Evolutionary conservation across 2,888 invertebrate genomes (phyloP), one percentile per base, ranked within the genome.

Genomic region (Oscheius sp.): DNA sequence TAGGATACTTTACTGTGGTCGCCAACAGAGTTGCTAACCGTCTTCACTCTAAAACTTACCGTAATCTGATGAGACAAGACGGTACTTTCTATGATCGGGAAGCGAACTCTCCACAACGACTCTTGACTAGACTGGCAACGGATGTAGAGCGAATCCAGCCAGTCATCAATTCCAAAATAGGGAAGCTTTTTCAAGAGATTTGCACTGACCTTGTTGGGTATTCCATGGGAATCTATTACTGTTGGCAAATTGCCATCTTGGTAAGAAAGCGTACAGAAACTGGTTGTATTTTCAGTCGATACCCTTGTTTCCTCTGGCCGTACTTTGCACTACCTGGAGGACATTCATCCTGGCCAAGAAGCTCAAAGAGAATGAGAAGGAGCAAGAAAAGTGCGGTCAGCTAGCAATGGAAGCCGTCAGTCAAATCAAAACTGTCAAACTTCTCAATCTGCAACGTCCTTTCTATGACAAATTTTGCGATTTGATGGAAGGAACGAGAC

Each of bases 61-160:
- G 83, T 32, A 90, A 90, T 73, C 88, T 91, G 59, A 74, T 91
- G 55, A 79, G 89, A 7, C 90, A 90, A 83, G 88, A 90, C 58
- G 87, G 90, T 11, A 89, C 87, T 11, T 91, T 90, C 89, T 91
- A 90, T 77, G 91, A 91, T 82, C 79, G 89, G 57, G 86, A 89
- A 13, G 81, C 82, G 11, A 89, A 90, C 78, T 87, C 89, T 1
- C 85, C 89, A 42, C 90, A 90, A 9, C 90, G 89, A 76, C 78
- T 90, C 47, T 87, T 89, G 47, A 90, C 90, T 1, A 83, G 90
- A 59, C 83, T 91, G 35, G 90, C 91, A 9, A 87, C 90, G 63
- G 91, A 91, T 85, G 89, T 90, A 7, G 90, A 91, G 2, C 86
- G 90, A 60, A 86, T 91, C 2, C 90, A 90, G 87, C 78, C 78